Evolutionary conservation across 2,113 vertebrate genomes (phyloP).

Genomic region (Bos taurus): ARS-UCD2.0 NC_037347.1:51801001-51801500

Average conservation of each 20-base stretch:
- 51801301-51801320: background rate
- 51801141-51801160: background rate
- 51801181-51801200: background rate
- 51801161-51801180: background rate
- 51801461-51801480: background rate
- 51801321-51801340: background rate
- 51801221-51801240: background rate
- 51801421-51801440: background rate
- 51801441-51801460: background rate
- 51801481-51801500: background rate
- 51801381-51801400: background rate
- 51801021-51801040: background rate
- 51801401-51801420: background rate
- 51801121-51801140: background rate
- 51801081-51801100: background rate
- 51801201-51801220: background rate
- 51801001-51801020: background rate
- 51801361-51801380: background rate
- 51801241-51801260: background rate
- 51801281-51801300: background rate
- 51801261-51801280: background rate
- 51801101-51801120: background rate
- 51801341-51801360: background rate
- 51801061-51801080: background rate
- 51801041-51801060: background rate